Conservation (phyloP, 2,113 vertebrate genomes). For the Epinephelus lanceolatus region DNA sequence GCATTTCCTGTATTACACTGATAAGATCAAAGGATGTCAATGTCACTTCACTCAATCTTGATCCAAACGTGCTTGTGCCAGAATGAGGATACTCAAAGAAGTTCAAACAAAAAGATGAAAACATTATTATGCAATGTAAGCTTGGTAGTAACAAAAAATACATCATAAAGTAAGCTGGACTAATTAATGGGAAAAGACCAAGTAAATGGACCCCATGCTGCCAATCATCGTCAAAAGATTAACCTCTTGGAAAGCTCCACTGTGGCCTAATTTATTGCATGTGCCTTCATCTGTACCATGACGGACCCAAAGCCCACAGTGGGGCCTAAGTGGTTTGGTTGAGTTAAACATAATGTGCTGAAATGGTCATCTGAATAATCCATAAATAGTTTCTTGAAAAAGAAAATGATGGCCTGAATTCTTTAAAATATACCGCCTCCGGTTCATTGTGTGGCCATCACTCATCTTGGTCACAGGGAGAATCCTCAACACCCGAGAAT, state of each 20-base stretch:
- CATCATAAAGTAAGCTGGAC: background rate
- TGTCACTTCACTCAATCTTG: background rate
- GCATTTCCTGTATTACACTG: background rate
- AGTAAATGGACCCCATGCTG: background rate
- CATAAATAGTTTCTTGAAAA: background rate
- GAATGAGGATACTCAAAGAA: background rate
- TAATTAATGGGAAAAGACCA: background rate
- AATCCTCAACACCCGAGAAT: slow-evolving; percentile 14
- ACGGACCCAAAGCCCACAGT: background rate
- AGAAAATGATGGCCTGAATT: background rate
- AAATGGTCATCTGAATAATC: background rate
- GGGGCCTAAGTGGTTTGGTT: background rate
- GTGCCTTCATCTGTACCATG: background rate
- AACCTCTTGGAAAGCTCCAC: background rate
- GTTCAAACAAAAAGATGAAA: background rate
- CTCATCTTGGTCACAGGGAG: background rate
- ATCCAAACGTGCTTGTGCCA: background rate
- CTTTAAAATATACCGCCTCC: background rate
- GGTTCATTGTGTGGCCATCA: background rate
- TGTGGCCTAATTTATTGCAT: background rate
- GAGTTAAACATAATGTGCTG: background rate
- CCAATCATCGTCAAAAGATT: background rate
- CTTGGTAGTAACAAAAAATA: background rate
- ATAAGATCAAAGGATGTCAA: background rate
- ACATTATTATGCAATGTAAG: background rate